A percentile compares a stretch with the other conserved stretches of the same genome.
phyloP scores from a whole-genome alignment of 2,797 vertebrate genomes.

The Neomorphus geoffroyi region DNA sequence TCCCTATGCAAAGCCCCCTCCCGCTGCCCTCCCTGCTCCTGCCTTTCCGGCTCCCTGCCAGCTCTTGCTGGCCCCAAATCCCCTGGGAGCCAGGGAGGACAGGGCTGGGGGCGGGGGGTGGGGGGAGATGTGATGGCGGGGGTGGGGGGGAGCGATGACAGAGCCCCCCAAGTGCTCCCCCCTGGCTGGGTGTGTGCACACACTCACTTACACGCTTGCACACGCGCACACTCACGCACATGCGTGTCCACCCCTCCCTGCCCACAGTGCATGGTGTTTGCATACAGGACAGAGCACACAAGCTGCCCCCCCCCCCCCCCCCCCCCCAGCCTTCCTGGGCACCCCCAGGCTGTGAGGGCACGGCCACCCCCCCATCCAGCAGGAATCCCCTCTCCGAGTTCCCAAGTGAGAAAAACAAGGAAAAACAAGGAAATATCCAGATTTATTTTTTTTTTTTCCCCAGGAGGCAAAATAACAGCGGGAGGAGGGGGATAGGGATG shows the following conservation, averaged over 20 bases:
- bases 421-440: slow-evolving; percentile 3
- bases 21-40: not conserved
- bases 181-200: not conserved
- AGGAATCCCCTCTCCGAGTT: fast-evolving
- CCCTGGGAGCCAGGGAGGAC: not conserved
- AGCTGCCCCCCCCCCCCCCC: not conserved
- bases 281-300: not conserved
- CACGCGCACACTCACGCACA: too few species aligned
- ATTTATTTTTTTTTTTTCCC: not conserved
- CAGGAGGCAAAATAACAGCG: not conserved
- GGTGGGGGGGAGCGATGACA: too few species aligned
- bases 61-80: not conserved
- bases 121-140: too few species aligned
- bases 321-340: fast-evolving
- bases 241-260: not conserved
- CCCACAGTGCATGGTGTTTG: not conserved
- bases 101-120: not conserved
- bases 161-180: too few species aligned
- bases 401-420: not conserved
- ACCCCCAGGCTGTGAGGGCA: not conserved
- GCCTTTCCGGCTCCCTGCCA: not conserved
- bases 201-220: too few species aligned
- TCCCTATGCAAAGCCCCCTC: not conserved
- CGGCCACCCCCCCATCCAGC: not conserved
- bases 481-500: not conserved